Base-by-base conservation (phyloP, 2,797 vertebrate genomes). In the Antrozous pallidus region DNA sequence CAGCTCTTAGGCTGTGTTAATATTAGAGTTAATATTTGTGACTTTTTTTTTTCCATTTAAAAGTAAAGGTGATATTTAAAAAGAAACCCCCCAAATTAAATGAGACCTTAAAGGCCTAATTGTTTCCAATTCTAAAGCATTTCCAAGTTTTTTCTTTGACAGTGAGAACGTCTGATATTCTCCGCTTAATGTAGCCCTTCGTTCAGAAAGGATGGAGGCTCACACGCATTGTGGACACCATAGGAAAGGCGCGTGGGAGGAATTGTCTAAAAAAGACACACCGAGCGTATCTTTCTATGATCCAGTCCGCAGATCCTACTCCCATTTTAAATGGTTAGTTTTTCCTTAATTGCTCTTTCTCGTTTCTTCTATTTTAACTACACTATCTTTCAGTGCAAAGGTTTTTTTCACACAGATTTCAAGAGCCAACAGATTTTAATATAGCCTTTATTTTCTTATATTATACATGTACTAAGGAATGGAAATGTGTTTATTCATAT, bases 81-180 rank as follows among this genome's bases (percentile, higher is more conserved):
- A 78, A 93, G n/a, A 93, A 92, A 58, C n/a, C 10, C 10, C 33
- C 14, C 8, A 96, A 95, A 42, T 58, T 38, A 90, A 96, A 65
- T 89, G 77, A 92, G 74, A 96, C 42, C 61, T 97, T 91, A 42
- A 56, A 94, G 81, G 95, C 8, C 40, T 75, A 91, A 78, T 81
- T 94, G 75, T 90, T 94, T 0, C 80, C 65, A 74, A 58, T 88
- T 88, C 38, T 83, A 33, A 89, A 77, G 49, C 49, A 42, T 79
- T 82, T 69, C n/a, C 70, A 82, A 73, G 31, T 73, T 61, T 40
- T 67, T 87, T 89, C 49, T 92, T 69, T 90, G 79, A 85, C 56
- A 74, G 1, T 65, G 67, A 88, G 73, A 73, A 51, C 75, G 45
- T 78, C 42, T 86, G 54, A 38, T 38, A 56, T 36, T 87, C 33